Conservation (phyloP, 2,797 vertebrate genomes). For the Melanotaenia boesemani region DNA sequence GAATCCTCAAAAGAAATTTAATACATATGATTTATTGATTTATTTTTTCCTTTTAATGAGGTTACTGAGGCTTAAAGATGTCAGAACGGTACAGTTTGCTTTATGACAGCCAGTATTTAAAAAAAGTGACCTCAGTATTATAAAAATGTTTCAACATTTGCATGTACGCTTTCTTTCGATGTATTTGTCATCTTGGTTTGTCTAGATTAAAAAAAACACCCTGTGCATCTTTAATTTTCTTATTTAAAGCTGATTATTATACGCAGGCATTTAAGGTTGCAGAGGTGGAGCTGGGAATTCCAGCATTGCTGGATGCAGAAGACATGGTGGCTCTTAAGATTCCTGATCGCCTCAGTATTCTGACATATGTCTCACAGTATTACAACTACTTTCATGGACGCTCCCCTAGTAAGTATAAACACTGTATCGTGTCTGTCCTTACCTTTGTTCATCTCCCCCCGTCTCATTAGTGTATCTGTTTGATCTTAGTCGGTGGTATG, state of each 20-base stretch:
- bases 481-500: conserved; percentile 89
- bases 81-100: not conserved
- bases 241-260: conserved; percentile 18
- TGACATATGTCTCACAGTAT: conserved; percentile 98
- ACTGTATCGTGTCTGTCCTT: not conserved
- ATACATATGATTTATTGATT: no score
- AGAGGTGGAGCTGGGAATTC: conserved; percentile 92
- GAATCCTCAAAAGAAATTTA: not conserved
- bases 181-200: not conserved
- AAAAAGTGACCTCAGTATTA: not conserved
- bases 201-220: not conserved
- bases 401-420: conserved; percentile 90
- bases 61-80: not conserved
- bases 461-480: not conserved
- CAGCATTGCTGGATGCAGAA: conserved; percentile 95
- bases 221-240: not conserved
- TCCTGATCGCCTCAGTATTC: conserved; percentile 95
- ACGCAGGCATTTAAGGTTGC: conserved; percentile 93
- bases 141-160: not conserved
- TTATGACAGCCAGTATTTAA: not conserved
- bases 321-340: conserved; percentile 95
- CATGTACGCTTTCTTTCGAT: not conserved
- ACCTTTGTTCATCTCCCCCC: not conserved
- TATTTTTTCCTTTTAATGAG: no score
- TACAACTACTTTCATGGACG: conserved; percentile 98